phyloP scores from a whole-genome alignment of 2,797 vertebrate species.

The Pterois miles region DNA sequence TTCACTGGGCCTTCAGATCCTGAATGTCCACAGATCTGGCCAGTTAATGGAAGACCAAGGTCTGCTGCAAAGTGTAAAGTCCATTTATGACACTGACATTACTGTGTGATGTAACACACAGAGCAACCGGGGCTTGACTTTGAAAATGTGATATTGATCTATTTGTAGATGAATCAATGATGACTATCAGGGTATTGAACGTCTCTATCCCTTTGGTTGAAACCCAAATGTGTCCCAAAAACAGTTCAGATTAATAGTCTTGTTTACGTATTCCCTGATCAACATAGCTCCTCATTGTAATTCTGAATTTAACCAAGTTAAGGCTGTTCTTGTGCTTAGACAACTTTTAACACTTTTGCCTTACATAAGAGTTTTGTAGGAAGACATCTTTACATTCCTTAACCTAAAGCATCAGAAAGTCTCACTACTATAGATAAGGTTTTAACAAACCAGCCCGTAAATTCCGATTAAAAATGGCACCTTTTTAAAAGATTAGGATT shows the following conservation, averaged over 20 bases:
- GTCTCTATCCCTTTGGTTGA: not conserved
- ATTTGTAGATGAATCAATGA: not conserved
- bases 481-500: not conserved
- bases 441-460: not conserved
- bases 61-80: slow-evolving; percentile 41
- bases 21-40: slow-evolving; percentile 6
- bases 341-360: not conserved
- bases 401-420: not conserved
- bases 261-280: not conserved
- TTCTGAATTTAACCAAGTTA: not conserved
- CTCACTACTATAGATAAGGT: not conserved
- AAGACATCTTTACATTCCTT: not conserved
- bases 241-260: not conserved
- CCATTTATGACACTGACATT: not conserved
- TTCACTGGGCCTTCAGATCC: not conserved
- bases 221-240: not conserved
- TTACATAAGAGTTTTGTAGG: not conserved
- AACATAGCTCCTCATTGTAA: not conserved
- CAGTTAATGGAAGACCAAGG: not conserved
- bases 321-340: too few relatives aligned
- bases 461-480: accelerated
- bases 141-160: too few relatives aligned
- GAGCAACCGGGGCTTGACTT: accelerated
- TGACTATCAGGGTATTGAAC: not conserved
- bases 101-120: not conserved